These are phyloP conservation scores for Spea hammondii DNA, from an alignment of 2,797 vertebrate genomes.

Conservation along the genomic window DNA sequence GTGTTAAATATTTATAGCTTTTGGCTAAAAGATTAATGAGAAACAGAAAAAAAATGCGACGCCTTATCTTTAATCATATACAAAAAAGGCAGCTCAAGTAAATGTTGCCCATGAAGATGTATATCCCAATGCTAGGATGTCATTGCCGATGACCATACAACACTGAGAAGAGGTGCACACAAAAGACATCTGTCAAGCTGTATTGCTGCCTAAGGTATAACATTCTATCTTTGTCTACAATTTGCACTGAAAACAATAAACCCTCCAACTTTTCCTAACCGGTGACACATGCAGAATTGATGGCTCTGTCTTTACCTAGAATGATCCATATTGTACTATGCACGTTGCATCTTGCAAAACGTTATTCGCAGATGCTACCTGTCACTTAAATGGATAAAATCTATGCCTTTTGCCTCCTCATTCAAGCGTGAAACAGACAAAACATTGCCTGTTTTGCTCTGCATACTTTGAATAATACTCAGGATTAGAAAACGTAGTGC, in stretches of 20 bases:
- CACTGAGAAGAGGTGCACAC: neutral
- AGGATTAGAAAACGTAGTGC: neutral
- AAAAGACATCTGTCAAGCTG: slow-evolving; percentile 27
- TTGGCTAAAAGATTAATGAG: no score
- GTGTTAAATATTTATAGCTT: no score
- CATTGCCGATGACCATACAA: no score
- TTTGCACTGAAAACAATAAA: slow-evolving; percentile 41
- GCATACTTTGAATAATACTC: slow-evolving; percentile 8
- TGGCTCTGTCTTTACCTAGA: slow-evolving; percentile 37
- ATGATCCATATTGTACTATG: slow-evolving; percentile 47
- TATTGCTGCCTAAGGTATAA: slow-evolving; percentile 33
- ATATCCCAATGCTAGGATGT: no score
- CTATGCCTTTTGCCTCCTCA: slow-evolving; percentile 35
- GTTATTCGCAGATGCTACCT: slow-evolving; percentile 28
- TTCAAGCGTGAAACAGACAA: slow-evolving; percentile 10
- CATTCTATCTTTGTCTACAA: slow-evolving; percentile 39
- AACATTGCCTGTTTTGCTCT: slow-evolving; percentile 13
- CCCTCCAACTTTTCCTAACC: slow-evolving; percentile 21
- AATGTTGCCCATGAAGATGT: no score
- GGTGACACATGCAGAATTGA: slow-evolving; percentile 48
- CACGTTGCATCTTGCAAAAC: slow-evolving; percentile 28
- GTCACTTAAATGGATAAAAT: slow-evolving; percentile 48
- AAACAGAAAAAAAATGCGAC: no score
- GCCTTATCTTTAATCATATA: no score
- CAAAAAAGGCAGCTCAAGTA: no score